Evolutionary conservation across 2,797 vertebrate species (phyloP), one percentile per base, ranked within the genome.

Genomic region (Clamator glandarius): DNA sequence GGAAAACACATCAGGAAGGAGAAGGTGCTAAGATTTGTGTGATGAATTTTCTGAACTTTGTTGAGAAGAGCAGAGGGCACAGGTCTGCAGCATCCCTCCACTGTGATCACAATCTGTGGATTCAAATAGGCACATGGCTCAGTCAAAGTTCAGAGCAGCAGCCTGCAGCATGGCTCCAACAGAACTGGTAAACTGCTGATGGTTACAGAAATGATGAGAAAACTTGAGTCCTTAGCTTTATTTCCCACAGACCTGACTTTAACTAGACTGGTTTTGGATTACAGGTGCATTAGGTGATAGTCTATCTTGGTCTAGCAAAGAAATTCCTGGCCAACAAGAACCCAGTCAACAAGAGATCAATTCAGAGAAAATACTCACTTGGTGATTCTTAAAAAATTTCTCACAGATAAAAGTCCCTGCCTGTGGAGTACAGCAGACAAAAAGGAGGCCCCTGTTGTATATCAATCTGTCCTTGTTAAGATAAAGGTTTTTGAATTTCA

Each of bases 11-110:
- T 59, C 42, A 82, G 8, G 21, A 51, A 79, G 39, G 58, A 72
- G 15, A 72, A 7, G 21, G 17, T 39, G 33, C 12, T 0, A 0
- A 74, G 36, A 62, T 21, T 23, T 12, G 26, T 11, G 29, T 18
- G 52, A 67, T 14, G 35, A 31, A 59, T 90, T 69, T 89, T 62
- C 25, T 69, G 39, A 73, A 52, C 84, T 73, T 39, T 69, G 5
- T 5, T n/a, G 21, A 72, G 50, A 85, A 68, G 48, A 68, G 50
- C 50, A 75, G 50, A 93, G 20, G 35, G 5, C 16, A 18, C 52
- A 87, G 51, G 14, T 82, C 35, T 92, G 39, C 42, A 69, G 3
- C 52, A 31, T 21, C 24, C 84, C n/a, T 76, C 39, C 20, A 8
- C 25, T 63, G 25, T 69, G 67, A 78, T 26, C 0, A 2, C 70